phyloP scores from a whole-genome alignment of 2,113 vertebrate species.

The Grus americana region DNA sequence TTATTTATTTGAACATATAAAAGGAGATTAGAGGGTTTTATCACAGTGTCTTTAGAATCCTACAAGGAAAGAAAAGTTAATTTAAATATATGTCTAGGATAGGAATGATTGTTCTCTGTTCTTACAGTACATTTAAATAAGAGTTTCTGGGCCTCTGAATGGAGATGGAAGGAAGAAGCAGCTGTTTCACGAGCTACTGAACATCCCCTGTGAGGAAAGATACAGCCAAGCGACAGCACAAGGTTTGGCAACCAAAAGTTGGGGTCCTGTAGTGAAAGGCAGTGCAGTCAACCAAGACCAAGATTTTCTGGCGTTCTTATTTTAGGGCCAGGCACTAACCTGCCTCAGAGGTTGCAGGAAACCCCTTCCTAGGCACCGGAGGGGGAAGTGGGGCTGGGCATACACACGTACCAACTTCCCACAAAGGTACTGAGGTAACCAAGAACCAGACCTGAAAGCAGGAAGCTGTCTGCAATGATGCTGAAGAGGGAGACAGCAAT shows the following conservation, averaged over 20 bases:
- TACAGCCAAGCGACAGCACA: not conserved
- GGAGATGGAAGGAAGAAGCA: not conserved
- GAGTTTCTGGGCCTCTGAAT: not conserved
- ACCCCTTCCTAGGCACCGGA: not conserved
- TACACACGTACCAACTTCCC: not conserved
- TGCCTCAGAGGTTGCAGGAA: not conserved
- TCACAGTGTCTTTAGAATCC: not conserved
- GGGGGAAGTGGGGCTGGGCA: not conserved
- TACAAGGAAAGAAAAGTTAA: not conserved
- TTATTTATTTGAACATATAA: not conserved
- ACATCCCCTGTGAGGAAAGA: not conserved
- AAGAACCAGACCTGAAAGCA: not conserved
- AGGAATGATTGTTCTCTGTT: not conserved
- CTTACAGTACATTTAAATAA: not conserved
- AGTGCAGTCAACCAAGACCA: not conserved
- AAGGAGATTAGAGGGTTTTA: not conserved
- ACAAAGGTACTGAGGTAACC: not conserved
- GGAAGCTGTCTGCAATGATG: not conserved
- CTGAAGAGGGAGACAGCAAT: not conserved
- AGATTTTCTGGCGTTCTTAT: not conserved
- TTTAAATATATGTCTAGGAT: not conserved
- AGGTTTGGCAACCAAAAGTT: not conserved
- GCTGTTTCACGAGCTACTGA: not conserved
- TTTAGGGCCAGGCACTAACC: not conserved
- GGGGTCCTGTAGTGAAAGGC: fast-evolving